Percentiles rank a stretch among this genome's conserved stretches.
phyloP scores from a whole-genome alignment of 2,797 vertebrate genomes.

The Mus minutoides region DNA sequence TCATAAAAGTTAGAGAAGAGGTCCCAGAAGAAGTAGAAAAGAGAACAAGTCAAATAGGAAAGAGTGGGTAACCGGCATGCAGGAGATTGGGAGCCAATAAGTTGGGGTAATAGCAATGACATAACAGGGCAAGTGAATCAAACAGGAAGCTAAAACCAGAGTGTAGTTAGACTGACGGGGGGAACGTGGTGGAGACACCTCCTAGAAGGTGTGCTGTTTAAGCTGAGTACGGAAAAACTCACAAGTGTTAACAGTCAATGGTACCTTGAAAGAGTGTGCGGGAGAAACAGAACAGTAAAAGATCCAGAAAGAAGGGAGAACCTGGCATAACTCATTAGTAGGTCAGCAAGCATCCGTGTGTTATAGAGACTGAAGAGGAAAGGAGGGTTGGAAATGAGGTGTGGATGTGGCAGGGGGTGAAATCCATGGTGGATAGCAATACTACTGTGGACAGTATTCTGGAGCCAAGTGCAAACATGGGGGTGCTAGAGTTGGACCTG shows the following conservation, averaged over 20 bases:
- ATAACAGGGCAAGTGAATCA: neutral
- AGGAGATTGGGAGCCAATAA: neutral
- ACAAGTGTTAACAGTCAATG: neutral
- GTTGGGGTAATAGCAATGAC: neutral
- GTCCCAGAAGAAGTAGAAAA: neutral
- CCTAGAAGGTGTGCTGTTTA: neutral
- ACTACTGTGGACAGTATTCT: neutral
- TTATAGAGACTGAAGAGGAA: neutral
- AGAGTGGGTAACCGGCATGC: neutral
- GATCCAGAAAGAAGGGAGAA: neutral
- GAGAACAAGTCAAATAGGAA: neutral
- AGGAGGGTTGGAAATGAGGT: neutral
- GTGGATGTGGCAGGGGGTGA: neutral
- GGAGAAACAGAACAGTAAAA: neutral
- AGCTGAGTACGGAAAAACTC: neutral
- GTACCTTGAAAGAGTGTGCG: neutral
- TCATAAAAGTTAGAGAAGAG: neutral
- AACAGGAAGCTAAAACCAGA: neutral
- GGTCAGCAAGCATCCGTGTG: neutral
- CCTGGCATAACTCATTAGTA: too few species aligned
- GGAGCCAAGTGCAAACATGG: neutral
- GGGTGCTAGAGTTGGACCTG: neutral
- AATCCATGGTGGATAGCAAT: neutral
- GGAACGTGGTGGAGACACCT: neutral
- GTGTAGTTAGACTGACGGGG: neutral